Conservation (phyloP, 2,888 invertebrate species). For the Melieria crassipennis region DNA sequence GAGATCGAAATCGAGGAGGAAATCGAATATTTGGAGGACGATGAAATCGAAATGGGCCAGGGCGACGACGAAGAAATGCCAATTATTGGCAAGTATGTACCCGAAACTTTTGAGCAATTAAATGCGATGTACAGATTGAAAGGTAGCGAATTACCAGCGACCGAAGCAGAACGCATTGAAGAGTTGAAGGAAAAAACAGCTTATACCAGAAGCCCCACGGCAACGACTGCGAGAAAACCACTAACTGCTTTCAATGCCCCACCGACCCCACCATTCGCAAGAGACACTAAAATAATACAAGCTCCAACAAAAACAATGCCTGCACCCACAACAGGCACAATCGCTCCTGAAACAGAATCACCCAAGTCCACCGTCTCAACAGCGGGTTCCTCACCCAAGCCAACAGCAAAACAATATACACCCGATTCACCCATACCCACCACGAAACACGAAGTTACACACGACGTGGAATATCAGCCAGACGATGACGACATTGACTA, state of each 20-base stretch:
- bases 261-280: constrained; percentile 34
- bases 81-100: constrained; percentile 49
- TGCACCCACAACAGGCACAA: constrained; percentile 13
- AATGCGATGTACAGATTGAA: constrained; percentile 57
- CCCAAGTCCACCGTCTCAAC: neutral
- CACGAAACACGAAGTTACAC: constrained; percentile 37
- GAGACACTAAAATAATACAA: constrained; percentile 9
- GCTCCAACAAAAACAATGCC: constrained; percentile 11
- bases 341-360: constrained; percentile 15
- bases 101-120: constrained; percentile 61
- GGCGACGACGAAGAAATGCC: constrained; percentile 46
- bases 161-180: constrained; percentile 13
- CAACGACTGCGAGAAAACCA: constrained; percentile 10
- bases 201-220: neutral
- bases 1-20: constrained; percentile 59
- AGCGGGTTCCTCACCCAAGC: constrained; percentile 1
- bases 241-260: constrained; percentile 40
- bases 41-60: constrained; percentile 60
- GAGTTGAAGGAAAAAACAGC: constrained; percentile 6
- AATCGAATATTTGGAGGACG: constrained; percentile 56
- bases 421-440: constrained; percentile 15
- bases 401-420: constrained; percentile 17
- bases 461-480: constrained; percentile 44
- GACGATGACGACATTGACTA: constrained; percentile 59
- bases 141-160: neutral